These are phyloP conservation scores for Chionodraco myersi DNA, from an alignment of 2,113 vertebrate genomes.

Conservation along the genomic window DNA sequence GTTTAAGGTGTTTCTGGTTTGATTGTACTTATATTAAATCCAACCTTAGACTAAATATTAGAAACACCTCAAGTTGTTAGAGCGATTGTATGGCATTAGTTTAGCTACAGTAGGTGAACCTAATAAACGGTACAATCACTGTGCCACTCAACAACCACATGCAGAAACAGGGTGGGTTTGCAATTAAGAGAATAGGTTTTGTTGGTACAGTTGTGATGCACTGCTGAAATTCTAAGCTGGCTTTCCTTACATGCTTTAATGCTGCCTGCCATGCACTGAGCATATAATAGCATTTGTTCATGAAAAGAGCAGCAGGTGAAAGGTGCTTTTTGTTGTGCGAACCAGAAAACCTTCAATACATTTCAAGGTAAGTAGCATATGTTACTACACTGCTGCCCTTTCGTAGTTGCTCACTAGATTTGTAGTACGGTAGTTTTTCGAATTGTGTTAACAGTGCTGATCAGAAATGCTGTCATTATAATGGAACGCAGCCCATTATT, in stretches of 20 bases:
- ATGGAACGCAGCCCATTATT: background rate
- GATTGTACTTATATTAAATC: background rate
- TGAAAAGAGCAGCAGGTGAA: background rate
- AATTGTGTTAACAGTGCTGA: background rate
- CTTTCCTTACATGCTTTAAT: background rate
- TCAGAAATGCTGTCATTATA: background rate
- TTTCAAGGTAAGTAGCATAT: background rate
- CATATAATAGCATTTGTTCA: background rate
- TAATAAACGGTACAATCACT: background rate
- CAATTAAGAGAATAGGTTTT: background rate
- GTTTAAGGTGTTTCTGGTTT: background rate
- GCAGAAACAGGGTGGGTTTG: no score
- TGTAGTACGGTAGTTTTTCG: background rate
- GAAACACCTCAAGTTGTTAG: background rate
- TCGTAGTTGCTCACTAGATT: background rate
- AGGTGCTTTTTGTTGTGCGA: background rate
- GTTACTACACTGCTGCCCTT: no score
- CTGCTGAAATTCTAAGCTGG: background rate
- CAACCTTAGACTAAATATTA: background rate
- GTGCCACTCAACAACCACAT: background rate
- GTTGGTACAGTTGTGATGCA: background rate
- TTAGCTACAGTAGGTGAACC: background rate
- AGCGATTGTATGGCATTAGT: background rate
- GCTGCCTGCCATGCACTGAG: background rate
- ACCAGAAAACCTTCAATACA: background rate